Conservation (phyloP, 1,140 invertebrate genomes). For the Sycophaga agraensis region DNA sequence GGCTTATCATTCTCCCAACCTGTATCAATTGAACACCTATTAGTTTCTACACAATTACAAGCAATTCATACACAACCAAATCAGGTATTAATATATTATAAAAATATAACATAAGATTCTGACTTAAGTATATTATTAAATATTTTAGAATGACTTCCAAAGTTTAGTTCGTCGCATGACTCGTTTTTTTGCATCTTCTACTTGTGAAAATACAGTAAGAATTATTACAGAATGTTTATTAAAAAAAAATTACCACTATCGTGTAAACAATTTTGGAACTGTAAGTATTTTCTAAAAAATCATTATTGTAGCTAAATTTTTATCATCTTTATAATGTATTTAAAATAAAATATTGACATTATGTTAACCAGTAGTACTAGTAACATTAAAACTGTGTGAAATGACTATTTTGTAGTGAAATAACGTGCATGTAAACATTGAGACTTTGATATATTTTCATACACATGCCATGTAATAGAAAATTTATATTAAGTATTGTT, state of each 20-base stretch:
- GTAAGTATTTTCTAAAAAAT: conserved; percentile 55
- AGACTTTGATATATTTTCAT: too few relatives aligned
- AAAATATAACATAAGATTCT: not conserved
- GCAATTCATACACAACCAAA: conserved; percentile 62
- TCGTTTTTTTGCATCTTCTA: conserved; percentile 78
- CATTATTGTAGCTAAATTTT: too few relatives aligned
- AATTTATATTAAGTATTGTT: too few relatives aligned
- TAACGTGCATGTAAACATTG: too few relatives aligned
- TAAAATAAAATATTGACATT: too few relatives aligned
- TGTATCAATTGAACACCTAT: conserved; percentile 76
- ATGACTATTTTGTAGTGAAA: too few relatives aligned
- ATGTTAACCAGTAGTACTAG: too few relatives aligned
- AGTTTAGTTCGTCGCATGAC: conserved; percentile 89
- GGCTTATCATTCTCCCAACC: conserved; percentile 85
- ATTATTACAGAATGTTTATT: conserved; percentile 66
- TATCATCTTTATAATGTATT: too few relatives aligned
- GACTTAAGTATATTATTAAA: too few relatives aligned
- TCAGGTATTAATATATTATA: conserved; percentile 42
- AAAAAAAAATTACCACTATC: conserved; percentile 65
- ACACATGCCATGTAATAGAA: too few relatives aligned
- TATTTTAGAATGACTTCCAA: conserved; percentile 68
- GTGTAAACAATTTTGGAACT: conserved; percentile 59
- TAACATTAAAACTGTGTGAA: too few relatives aligned
- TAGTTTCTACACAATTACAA: conserved; percentile 75
- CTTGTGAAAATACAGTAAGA: conserved; percentile 65